These are phyloP conservation scores for Catotricha subobsoleta DNA, from an alignment of 2,888 invertebrate species.

Conservation along the genomic window DNA sequence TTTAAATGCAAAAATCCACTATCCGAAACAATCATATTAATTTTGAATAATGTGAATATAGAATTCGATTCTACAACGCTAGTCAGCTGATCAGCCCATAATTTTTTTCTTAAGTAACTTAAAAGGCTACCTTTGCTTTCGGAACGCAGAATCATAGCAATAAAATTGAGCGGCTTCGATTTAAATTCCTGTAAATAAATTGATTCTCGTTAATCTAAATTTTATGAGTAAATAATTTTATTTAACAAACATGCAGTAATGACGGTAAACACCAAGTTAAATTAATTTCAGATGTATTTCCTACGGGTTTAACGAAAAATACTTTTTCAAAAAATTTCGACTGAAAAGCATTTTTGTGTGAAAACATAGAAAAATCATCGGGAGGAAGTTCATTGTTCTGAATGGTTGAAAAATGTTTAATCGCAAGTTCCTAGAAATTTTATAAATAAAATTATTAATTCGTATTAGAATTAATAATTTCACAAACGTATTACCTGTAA, in stretches of 20 bases:
- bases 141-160: constrained; percentile 65
- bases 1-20: constrained; percentile 52
- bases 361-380: constrained; percentile 38
- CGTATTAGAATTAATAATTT: neutral
- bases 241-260: neutral
- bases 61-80: constrained; percentile 59
- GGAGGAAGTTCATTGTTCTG: constrained; percentile 45
- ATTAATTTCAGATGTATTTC: constrained; percentile 48
- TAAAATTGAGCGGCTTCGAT: constrained; percentile 40
- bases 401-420: constrained; percentile 47
- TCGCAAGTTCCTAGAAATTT: constrained; percentile 14
- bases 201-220: neutral
- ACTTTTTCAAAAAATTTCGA: constrained; percentile 22
- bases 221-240: neutral
- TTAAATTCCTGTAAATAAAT: constrained; percentile 18
- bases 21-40: constrained; percentile 58
- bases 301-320: constrained; percentile 57
- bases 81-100: constrained; percentile 43
- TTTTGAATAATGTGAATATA: constrained; percentile 55
- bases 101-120: constrained; percentile 56
- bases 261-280: constrained; percentile 23
- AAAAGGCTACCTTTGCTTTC: constrained; percentile 75
- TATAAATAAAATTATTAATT: neutral
- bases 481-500: constrained; percentile 16
- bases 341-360: constrained; percentile 20